Percentiles rank a stretch among this genome's conserved stretches.
phyloP scores from a whole-genome alignment of 2,797 vertebrate genomes.

The Sebastiscus tertius region DNA sequence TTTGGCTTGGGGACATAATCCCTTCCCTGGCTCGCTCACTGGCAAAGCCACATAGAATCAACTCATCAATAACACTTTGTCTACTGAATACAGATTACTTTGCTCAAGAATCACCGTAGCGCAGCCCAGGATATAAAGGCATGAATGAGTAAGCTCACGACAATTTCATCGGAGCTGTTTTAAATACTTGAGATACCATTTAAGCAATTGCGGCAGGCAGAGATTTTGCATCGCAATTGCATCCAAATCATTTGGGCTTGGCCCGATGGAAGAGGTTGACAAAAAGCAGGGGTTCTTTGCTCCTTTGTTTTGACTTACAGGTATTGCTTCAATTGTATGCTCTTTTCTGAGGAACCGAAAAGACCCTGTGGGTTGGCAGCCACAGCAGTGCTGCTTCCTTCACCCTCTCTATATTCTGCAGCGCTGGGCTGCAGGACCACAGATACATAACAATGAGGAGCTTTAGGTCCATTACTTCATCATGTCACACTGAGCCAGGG shows the following conservation, averaged over 20 bases:
- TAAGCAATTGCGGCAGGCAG: constrained; percentile 69
- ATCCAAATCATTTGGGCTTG: constrained; percentile 55
- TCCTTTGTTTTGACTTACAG: constrained; percentile 61
- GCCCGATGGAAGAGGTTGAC: constrained; percentile 43
- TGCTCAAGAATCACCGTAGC: constrained; percentile 67
- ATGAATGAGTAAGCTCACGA: constrained; percentile 64
- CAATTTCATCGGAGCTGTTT: constrained; percentile 62
- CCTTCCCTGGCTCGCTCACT: constrained; percentile 68
- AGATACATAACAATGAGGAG: constrained; percentile 74
- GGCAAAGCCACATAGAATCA: constrained; percentile 75
- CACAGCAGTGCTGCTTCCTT: constrained; percentile 12
- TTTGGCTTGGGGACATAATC: constrained; percentile 80
- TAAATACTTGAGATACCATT: constrained; percentile 67
- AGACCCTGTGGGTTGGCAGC: constrained; percentile 47
- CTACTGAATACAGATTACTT: constrained; percentile 75
- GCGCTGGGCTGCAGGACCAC: constrained; percentile 52
- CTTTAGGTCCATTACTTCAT: constrained; percentile 68
- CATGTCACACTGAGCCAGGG: constrained; percentile 56
- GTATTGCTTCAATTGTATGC: constrained; percentile 44
- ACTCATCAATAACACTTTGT: constrained; percentile 77
- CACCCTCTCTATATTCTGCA: constrained; percentile 33
- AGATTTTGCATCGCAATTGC: constrained; percentile 61
- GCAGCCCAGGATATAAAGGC: constrained; percentile 50
- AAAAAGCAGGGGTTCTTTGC: constrained; percentile 32
- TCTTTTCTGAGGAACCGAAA: constrained; percentile 44